phyloP scores from a whole-genome alignment of 1,140 invertebrate species.

The Triops cancriformis region DNA sequence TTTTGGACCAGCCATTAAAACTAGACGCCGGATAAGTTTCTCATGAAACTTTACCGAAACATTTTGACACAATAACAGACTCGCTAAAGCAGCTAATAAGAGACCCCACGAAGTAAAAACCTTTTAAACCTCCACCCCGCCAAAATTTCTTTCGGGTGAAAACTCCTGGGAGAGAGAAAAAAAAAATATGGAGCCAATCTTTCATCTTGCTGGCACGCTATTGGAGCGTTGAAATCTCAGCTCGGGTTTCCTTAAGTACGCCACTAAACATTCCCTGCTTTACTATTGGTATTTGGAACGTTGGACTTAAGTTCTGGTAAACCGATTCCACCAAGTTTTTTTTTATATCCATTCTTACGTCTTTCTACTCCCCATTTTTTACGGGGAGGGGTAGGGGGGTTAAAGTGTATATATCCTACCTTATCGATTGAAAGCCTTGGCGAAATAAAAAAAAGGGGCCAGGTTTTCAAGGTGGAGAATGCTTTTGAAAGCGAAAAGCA shows the following conservation, averaged over 20 bases:
- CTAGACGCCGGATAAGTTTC: too few species aligned
- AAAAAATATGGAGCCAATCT: too few species aligned
- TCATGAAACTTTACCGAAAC: too few species aligned
- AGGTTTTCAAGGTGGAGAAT: conserved; percentile 10
- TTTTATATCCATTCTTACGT: too few species aligned
- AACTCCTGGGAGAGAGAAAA: too few species aligned
- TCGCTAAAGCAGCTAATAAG: too few species aligned
- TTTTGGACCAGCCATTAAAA: too few species aligned
- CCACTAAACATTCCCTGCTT: not conserved
- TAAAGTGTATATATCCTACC: not conserved
- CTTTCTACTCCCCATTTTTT: too few species aligned
- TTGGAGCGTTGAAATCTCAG: not conserved
- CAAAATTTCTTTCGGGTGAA: too few species aligned
- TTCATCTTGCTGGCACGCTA: not conserved
- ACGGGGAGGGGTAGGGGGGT: not conserved
- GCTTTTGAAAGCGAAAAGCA: conserved; percentile 11
- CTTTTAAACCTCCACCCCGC: too few species aligned
- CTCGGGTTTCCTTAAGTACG: not conserved
- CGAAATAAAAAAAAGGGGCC: not conserved
- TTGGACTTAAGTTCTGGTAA: not conserved
- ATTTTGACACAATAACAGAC: too few species aligned
- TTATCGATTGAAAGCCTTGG: not conserved
- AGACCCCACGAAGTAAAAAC: too few species aligned
- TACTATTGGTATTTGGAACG: not conserved
- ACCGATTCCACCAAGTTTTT: not conserved